Base-by-base conservation (phyloP, 1,140 invertebrate genomes). In the Temnothorax longispinosus region DNA sequence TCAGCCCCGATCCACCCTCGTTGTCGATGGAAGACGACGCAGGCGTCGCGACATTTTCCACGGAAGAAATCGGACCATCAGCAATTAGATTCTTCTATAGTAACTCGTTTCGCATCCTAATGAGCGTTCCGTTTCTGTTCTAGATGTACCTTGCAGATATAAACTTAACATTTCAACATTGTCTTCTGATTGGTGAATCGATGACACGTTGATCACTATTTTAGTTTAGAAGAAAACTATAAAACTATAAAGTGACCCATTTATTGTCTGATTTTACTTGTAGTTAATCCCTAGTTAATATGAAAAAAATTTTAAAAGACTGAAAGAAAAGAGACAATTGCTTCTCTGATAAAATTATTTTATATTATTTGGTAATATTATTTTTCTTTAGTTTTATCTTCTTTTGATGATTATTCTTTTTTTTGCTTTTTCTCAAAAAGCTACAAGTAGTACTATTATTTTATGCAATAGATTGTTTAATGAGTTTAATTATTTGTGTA, bases 11-110 rank as follows among this genome's bases (percentile, higher is more conserved):
- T 60, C 75, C 72, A 56, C 54, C 84, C 60, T 88, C 78, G 85
- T 69, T 50, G 65, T 88, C 87, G 32, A 47, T 44, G 35, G 27
- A 85, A 72, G 86, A 71, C 32, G 44, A 89, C 93, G 93, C 93
- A 94, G 71, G 93, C 93, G 93, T 92, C 89, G 71, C 91, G 91
- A 92, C 91, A 94, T 94, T 94, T 93, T 89, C 90, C 89, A 47
- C 88, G 58, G 56, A 93, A 90, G 90, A 90, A 93, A 91, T 90
- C 88, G 76, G 81, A 50, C 81, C 3, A 69, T 85, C 72, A 65
- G 76, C 81, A 82, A 90, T 90, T 75, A 54, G 47, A 86, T 88
- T 85, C 69, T 88, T 90, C 62, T 44, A 35, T 58, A n/a, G 27
- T 69, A 27, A 13, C 10, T 8, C 56, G 54, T 58, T 13, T 41